Evolutionary conservation across 2,113 vertebrate species (phyloP).

Genomic region (Strix uralensis): DNA sequence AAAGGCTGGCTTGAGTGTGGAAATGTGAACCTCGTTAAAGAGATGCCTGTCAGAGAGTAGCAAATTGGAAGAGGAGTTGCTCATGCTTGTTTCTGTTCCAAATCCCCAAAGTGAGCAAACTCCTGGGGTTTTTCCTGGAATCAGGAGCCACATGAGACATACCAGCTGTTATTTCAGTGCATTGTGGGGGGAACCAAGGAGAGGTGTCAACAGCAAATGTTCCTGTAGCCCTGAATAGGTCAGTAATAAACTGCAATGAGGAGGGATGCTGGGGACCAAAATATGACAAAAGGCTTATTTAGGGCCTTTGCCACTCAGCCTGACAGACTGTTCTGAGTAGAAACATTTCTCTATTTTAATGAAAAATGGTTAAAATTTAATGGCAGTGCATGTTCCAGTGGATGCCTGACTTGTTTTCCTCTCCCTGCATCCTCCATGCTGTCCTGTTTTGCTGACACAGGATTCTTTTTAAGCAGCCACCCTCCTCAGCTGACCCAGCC

Average conservation of each 20-base stretch:
- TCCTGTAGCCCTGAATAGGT: background rate
- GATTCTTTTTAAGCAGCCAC: background rate
- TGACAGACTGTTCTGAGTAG: background rate
- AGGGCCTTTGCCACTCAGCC: background rate
- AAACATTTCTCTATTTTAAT: background rate
- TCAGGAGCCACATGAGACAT: background rate
- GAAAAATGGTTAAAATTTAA: background rate
- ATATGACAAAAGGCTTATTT: background rate
- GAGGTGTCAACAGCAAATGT: background rate
- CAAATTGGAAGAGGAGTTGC: background rate
- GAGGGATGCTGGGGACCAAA: background rate
- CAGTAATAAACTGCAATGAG: background rate
- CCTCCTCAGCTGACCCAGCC: background rate
- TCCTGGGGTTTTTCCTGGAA: background rate
- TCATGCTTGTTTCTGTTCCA: background rate
- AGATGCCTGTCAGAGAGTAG: background rate
- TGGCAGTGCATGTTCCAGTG: background rate
- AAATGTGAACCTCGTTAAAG: background rate
- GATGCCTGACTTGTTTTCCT: background rate
- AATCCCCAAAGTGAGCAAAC: background rate
- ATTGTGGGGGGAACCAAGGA: accelerated
- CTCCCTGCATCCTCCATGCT: background rate
- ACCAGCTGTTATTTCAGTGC: background rate
- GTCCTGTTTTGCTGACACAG: background rate
- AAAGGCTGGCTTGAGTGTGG: background rate